phyloP scores from a whole-genome alignment of 2,113 vertebrate species.

The Opisthocomus hoazin region DNA sequence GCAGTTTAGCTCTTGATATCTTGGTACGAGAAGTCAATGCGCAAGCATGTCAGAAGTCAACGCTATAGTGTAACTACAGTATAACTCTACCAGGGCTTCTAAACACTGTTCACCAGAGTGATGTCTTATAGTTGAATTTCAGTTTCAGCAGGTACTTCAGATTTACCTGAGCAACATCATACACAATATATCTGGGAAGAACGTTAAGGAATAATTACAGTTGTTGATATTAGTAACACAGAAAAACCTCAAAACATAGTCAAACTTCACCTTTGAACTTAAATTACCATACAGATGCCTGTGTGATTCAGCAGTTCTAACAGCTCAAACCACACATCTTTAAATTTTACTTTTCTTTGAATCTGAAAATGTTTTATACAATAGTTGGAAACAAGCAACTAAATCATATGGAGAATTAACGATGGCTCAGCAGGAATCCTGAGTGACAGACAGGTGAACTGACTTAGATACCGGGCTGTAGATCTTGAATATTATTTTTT shows the following conservation, averaged over 20 bases:
- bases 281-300: neutral
- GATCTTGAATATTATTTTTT: neutral
- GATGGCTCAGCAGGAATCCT: neutral
- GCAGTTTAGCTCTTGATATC: constrained; percentile 26
- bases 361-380: neutral
- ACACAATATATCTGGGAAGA: constrained; percentile 90
- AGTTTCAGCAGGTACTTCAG: constrained; percentile 97
- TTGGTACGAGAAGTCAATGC: constrained; percentile 9
- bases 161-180: constrained; percentile 93
- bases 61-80: constrained; percentile 54
- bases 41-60: constrained; percentile 25
- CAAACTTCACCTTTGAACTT: neutral
- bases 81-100: constrained; percentile 39
- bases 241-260: neutral
- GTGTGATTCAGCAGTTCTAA: neutral
- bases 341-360: neutral
- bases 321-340: neutral
- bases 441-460: neutral
- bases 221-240: neutral
- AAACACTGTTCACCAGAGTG: constrained; percentile 85
- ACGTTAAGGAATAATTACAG: constrained; percentile 28
- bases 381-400: neutral
- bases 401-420: neutral
- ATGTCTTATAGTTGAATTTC: constrained; percentile 94
- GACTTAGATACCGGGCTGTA: fast-evolving